phyloP scores from a whole-genome alignment of 2,888 invertebrate species.

The Drosophila greeni region DNA sequence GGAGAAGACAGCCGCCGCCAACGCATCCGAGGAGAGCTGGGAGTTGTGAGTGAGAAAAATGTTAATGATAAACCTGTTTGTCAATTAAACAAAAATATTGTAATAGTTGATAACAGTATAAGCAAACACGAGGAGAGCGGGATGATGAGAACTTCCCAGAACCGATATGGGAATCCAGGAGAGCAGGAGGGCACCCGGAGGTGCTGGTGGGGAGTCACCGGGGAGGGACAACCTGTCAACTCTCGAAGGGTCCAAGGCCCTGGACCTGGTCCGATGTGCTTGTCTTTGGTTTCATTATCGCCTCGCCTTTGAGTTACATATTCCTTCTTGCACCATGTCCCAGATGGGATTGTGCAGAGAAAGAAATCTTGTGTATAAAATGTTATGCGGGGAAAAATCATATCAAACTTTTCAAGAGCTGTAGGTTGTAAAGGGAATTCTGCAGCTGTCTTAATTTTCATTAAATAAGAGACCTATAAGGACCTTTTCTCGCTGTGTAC shows the following conservation, averaged over 20 bases:
- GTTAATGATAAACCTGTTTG: constrained; percentile 71
- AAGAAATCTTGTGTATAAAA: too few species aligned
- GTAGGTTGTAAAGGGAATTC: background rate
- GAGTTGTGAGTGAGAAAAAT: constrained; percentile 44
- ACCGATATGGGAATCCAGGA: constrained; percentile 22
- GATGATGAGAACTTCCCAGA: constrained; percentile 69
- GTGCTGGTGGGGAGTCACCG: background rate
- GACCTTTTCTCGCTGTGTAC: constrained; percentile 11
- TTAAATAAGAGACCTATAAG: background rate
- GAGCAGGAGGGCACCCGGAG: constrained; percentile 3
- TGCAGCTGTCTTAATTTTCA: too few species aligned
- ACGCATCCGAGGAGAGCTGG: constrained; percentile 33
- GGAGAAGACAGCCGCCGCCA: constrained; percentile 20
- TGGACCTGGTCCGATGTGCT: constrained; percentile 60
- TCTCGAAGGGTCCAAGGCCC: constrained; percentile 50
- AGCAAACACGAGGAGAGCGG: constrained; percentile 55
- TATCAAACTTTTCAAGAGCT: background rate
- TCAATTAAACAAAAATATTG: constrained; percentile 72
- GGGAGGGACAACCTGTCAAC: constrained; percentile 62
- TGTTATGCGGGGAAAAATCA: background rate
- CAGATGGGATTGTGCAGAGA: constrained; percentile 13
- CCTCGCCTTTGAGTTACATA: constrained; percentile 51
- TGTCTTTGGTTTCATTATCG: constrained; percentile 69
- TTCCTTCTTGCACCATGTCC: constrained; percentile 5
- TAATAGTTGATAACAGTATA: constrained; percentile 71